Conservation (phyloP, 2,797 vertebrate species). For the Poeciliopsis infans region DNA sequence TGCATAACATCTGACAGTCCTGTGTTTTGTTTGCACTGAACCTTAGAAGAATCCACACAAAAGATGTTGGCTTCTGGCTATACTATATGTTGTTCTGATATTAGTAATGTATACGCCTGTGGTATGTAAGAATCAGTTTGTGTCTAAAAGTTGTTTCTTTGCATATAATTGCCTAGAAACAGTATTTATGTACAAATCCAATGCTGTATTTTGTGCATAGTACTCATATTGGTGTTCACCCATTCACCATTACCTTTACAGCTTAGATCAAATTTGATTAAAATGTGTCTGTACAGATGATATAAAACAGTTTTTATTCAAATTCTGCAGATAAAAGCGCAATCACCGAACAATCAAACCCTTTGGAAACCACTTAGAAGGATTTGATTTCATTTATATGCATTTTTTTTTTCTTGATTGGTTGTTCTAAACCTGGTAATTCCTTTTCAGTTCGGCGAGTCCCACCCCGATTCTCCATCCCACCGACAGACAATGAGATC, state of each 20-base stretch:
- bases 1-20: constrained; percentile 56
- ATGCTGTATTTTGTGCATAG: constrained; percentile 85
- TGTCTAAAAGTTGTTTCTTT: constrained; percentile 81
- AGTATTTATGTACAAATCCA: constrained; percentile 67
- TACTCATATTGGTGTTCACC: constrained; percentile 78
- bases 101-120: constrained; percentile 50
- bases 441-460: constrained; percentile 90
- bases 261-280: constrained; percentile 75
- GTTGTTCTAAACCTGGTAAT: neutral
- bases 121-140: constrained; percentile 88
- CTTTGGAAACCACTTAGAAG: constrained; percentile 67
- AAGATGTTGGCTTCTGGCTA: constrained; percentile 66
- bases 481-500: constrained; percentile 98
- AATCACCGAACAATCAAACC: neutral
- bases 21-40: constrained; percentile 56
- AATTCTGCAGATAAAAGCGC: neutral
- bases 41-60: constrained; percentile 63
- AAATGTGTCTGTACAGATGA: constrained; percentile 43
- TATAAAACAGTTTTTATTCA: constrained; percentile 43
- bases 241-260: constrained; percentile 77
- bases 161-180: constrained; percentile 84
- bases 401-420: neutral
- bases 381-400: constrained; percentile 35
- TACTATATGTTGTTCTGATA: constrained; percentile 60
- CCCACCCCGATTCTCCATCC: constrained; percentile 97